Evolutionary conservation across 2,797 vertebrate genomes (phyloP).

Genomic region (Gallinago solitaria): DNA sequence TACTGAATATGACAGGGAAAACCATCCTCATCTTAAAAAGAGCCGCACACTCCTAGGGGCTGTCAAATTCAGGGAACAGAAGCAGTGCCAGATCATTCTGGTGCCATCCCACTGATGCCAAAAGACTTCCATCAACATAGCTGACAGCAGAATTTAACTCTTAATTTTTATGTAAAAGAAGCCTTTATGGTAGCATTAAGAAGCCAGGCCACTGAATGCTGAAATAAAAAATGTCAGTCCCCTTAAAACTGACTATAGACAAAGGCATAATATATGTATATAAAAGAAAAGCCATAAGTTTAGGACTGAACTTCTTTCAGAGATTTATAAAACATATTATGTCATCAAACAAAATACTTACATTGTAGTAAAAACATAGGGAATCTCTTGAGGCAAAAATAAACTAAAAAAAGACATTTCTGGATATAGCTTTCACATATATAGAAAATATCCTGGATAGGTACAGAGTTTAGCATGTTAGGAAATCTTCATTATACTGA

Average conservation of each 20-base stretch:
- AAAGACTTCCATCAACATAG: not conserved
- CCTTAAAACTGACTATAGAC: not conserved
- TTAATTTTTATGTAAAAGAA: not conserved
- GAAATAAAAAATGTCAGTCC: not conserved
- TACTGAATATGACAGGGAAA: slow-evolving; percentile 54
- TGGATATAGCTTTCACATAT: not conserved
- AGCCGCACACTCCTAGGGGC: not conserved
- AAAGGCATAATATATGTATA: not conserved
- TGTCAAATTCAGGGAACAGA: not conserved
- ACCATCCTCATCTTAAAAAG: slow-evolving; percentile 15
- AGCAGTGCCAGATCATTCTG: slow-evolving; percentile 21
- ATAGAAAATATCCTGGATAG: not conserved
- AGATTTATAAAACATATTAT: not conserved
- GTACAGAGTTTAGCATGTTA: not conserved
- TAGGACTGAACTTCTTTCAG: not conserved
- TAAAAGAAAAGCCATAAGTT: not conserved
- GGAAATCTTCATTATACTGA: not conserved
- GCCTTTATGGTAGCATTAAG: not conserved
- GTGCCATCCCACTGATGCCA: slow-evolving; percentile 15
- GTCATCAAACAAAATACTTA: not conserved
- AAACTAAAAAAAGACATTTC: not conserved
- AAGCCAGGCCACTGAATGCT: not conserved
- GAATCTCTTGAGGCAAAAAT: not conserved
- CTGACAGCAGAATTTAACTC: slow-evolving; percentile 16
- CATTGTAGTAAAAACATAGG: not conserved